A percentile compares a stretch with the other conserved stretches of the same genome.
These are phyloP conservation scores for Pimephales promelas DNA, from an alignment of 2,113 vertebrate species.

Conservation along the genomic window DNA sequence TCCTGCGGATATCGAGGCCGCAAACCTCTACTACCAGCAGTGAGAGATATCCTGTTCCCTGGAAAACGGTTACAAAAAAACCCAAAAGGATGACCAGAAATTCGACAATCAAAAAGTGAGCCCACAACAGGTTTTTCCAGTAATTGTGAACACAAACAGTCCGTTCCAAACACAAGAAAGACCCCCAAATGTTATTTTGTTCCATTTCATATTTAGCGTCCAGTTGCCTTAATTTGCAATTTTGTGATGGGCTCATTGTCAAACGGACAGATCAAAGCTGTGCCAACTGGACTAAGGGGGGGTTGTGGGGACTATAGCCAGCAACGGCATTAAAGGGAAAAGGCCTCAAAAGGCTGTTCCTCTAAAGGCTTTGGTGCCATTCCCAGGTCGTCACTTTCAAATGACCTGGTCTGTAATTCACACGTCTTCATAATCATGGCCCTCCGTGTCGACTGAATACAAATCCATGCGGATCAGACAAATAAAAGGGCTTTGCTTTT, in stretches of 20 bases:
- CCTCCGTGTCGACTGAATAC: conserved; percentile 50
- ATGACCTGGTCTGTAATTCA: conserved; percentile 48
- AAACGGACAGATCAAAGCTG: conserved; percentile 66
- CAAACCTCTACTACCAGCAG: conserved; percentile 34
- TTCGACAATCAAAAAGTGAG: conserved; percentile 2
- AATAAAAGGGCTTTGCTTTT: conserved; percentile 38
- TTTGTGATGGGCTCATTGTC: conserved; percentile 67
- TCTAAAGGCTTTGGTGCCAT: conserved; percentile 62
- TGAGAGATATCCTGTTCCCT: background rate
- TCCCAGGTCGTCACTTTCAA: conserved; percentile 61
- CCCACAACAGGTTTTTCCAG: background rate
- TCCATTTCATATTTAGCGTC: conserved; percentile 46
- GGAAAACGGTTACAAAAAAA: conserved; percentile 12
- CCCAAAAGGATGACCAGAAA: conserved; percentile 13
- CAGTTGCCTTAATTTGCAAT: conserved; percentile 66
- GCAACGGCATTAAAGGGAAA: conserved; percentile 47
- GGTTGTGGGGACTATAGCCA: conserved; percentile 35
- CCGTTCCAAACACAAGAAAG: conserved; percentile 44
- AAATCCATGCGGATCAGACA: conserved; percentile 27
- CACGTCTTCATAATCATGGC: conserved; percentile 43
- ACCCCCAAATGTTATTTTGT: conserved; percentile 60
- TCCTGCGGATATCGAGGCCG: too few relatives aligned
- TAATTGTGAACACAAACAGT: conserved; percentile 12
- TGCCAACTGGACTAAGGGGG: conserved; percentile 64
- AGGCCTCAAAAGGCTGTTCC: conserved; percentile 39